Evolutionary conservation across 1,140 invertebrate species (phyloP).

Genomic region (Orchestia grillus): DNA sequence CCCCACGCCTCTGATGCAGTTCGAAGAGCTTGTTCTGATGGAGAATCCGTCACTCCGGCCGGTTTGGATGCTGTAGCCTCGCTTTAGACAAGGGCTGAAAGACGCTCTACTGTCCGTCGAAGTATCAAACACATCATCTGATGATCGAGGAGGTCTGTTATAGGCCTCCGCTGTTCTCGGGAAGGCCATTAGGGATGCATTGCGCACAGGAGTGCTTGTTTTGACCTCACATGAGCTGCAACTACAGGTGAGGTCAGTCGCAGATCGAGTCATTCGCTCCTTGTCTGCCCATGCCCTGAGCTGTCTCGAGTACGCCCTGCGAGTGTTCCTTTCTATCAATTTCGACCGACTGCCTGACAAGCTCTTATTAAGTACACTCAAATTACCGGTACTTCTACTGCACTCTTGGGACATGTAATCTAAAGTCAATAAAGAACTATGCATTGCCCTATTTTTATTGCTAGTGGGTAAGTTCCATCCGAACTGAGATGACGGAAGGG

Average conservation of each 20-base stretch:
- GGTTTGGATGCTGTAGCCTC: neutral
- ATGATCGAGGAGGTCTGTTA: neutral
- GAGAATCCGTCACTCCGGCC: neutral
- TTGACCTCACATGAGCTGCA: neutral
- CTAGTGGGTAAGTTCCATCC: neutral
- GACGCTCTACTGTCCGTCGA: neutral
- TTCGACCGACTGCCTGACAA: neutral
- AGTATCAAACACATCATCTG: neutral
- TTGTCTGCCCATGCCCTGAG: neutral
- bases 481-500: neutral
- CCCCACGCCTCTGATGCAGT: neutral
- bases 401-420: neutral
- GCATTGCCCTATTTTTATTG: neutral
- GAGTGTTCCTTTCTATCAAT: neutral
- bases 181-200: neutral
- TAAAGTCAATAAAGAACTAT: neutral
- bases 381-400: conserved; percentile 17
- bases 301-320: neutral
- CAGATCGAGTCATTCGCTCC: neutral
- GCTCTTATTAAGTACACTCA: neutral
- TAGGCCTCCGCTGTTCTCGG: neutral
- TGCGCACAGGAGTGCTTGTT: neutral
- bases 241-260: neutral
- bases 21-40: neutral
- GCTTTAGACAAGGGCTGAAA: neutral